These are phyloP conservation scores for Heptranchias perlo DNA, from an alignment of 2,113 vertebrate genomes.

Conservation along the genomic window DNA sequence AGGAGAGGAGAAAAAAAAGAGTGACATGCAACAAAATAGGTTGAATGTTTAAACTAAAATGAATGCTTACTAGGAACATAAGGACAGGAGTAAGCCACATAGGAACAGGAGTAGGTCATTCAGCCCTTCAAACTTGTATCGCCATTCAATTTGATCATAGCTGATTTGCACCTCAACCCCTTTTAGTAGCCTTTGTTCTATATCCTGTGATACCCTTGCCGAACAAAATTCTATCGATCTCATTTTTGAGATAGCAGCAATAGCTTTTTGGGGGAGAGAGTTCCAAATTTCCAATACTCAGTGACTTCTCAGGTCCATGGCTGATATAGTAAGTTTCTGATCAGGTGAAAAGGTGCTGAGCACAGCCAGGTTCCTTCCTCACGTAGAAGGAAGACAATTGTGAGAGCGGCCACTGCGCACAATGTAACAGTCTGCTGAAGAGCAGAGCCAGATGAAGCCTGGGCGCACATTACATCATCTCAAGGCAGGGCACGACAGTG, in stretches of 20 bases:
- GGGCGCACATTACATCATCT: too few relatives aligned
- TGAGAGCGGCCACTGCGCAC: neutral
- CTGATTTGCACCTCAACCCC: neutral
- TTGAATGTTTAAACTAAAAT: too few relatives aligned
- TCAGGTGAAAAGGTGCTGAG: neutral
- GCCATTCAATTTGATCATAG: neutral
- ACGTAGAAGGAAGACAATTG: neutral
- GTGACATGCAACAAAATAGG: too few relatives aligned
- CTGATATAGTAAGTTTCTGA: neutral
- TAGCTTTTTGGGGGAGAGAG: neutral
- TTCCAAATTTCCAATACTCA: neutral
- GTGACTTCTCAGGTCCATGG: neutral
- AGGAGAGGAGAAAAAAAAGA: too few relatives aligned
- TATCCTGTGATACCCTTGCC: neutral
- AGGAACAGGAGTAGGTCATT: neutral
- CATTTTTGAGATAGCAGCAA: too few relatives aligned
- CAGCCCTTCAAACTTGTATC: neutral
- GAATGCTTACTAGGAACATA: neutral
- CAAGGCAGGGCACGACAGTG: too few relatives aligned
- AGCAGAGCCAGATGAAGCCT: too few relatives aligned
- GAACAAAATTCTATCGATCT: neutral
- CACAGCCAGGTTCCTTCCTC: neutral
- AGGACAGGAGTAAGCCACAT: neutral
- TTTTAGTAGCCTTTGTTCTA: neutral
- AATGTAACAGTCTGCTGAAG: too few relatives aligned